Evolutionary conservation across 1,140 invertebrate genomes (phyloP), one percentile per base, ranked within the genome.

Genomic region (Euschistus heros): DNA sequence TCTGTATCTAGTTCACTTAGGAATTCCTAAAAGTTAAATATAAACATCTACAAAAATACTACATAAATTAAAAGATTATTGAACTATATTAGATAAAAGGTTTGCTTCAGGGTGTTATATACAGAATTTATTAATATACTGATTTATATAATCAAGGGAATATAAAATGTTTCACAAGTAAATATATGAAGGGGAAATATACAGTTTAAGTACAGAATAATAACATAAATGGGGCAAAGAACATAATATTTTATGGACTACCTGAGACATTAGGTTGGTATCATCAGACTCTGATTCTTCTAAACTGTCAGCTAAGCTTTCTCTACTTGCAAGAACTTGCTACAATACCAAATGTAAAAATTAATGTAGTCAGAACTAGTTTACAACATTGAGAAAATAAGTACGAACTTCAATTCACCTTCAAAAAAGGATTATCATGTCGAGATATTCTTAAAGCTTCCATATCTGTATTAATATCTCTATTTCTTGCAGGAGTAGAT

Each of bases 401-500:
- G 17, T 61, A 61, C 18, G 42, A 6, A 42, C 30, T 42, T 54
- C 50, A 54, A 54, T 15, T 22, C 27, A 86, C 86, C 80, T 87
- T 84, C 67, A 91, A 76, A 75, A 87, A 90, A 24, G 88, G 88
- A 78, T 91, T 90, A 73, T 91, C 88, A 76, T 89, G 86, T 67
- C 88, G 77, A 30, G 87, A 89, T 22, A 88, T 78, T 67, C 86
- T 79, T 26, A 91, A 76, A 20, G 86, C 85, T 75, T 89, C 86
- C 86, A 91, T 89, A 72, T 90, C 88, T 75, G 87, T 84, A 73
- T 88, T 85, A 70, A 90, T 86, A 75, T 89, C 88, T 69, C 86
- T 79, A 62, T 84, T 83, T 70, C 86, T 79, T 47, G 85, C 86
- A 47, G 86, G 86, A 68, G 86, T 88, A 15, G 86, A 84, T 63